These are phyloP conservation scores for Hetaerina americana DNA, from an alignment of 1,140 invertebrate genomes.

Conservation along the genomic window DNA sequence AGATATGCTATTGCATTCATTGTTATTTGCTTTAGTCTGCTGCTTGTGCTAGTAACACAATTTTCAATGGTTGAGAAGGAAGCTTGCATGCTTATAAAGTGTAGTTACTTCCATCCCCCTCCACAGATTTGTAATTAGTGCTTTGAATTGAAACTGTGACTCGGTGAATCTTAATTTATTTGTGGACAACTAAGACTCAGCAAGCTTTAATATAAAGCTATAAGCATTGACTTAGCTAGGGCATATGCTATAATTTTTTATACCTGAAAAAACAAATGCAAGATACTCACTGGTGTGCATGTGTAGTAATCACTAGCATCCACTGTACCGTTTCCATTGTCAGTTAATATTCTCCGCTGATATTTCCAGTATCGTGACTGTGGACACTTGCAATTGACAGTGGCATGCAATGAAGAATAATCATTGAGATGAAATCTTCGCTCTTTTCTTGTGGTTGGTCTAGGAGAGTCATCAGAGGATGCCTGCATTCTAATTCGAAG, in stretches of 20 bases:
- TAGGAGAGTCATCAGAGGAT: neutral
- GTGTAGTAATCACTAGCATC: constrained; percentile 23
- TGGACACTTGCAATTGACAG: constrained; percentile 20
- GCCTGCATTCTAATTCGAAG: neutral
- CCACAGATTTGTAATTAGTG: too few relatives aligned
- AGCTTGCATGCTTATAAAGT: too few relatives aligned
- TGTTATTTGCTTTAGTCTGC: too few relatives aligned
- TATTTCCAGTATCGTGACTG: constrained; percentile 24
- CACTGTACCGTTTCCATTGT: constrained; percentile 19
- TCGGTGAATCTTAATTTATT: too few relatives aligned
- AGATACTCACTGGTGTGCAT: constrained; percentile 27
- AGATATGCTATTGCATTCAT: too few relatives aligned
- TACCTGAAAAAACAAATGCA: neutral
- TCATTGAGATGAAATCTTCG: neutral
- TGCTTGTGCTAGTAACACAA: too few relatives aligned
- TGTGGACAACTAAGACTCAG: too few relatives aligned
- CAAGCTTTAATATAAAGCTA: too few relatives aligned
- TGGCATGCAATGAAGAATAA: neutral
- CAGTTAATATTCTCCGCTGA: constrained; percentile 20
- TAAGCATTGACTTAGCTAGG: too few relatives aligned
- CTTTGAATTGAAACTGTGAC: constrained; percentile 3
- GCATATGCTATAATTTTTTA: too few relatives aligned
- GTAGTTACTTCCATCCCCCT: too few relatives aligned
- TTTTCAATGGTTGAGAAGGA: too few relatives aligned
- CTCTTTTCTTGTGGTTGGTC: neutral